Evolutionary conservation across 2,797 vertebrate genomes (phyloP).

Genomic region (Spinibarbus caldwelli): DNA sequence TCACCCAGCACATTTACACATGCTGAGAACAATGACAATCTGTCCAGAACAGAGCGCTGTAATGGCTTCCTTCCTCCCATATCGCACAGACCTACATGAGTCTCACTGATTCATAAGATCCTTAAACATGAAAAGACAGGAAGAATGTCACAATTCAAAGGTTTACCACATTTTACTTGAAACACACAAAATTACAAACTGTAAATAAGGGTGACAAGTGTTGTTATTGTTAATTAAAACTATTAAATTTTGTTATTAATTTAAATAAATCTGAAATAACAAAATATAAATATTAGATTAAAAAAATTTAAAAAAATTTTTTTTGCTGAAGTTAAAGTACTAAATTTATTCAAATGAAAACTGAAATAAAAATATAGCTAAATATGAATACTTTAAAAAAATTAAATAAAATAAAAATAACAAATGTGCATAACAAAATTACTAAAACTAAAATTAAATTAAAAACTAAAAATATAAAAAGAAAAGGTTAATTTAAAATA

Average conservation of each 20-base stretch:
- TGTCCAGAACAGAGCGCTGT: neutral
- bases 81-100: neutral
- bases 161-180: neutral
- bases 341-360: neutral
- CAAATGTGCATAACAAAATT: no score
- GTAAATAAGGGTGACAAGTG: no score
- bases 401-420: no score
- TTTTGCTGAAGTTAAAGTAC: neutral
- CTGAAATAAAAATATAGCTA: no score
- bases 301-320: no score
- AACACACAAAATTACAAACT: no score
- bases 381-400: no score
- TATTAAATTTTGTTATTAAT: no score
- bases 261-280: no score
- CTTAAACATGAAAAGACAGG: neutral
- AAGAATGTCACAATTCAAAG: neutral
- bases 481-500: neutral
- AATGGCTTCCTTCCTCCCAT: slow-evolving; percentile 18
- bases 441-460: no score
- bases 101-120: neutral
- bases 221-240: no score
- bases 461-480: neutral
- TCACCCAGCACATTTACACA: neutral
- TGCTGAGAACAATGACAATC: slow-evolving; percentile 15
- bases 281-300: no score